Conservation (phyloP, 1,140 invertebrate genomes). For the Lepidurus couesii region DNA sequence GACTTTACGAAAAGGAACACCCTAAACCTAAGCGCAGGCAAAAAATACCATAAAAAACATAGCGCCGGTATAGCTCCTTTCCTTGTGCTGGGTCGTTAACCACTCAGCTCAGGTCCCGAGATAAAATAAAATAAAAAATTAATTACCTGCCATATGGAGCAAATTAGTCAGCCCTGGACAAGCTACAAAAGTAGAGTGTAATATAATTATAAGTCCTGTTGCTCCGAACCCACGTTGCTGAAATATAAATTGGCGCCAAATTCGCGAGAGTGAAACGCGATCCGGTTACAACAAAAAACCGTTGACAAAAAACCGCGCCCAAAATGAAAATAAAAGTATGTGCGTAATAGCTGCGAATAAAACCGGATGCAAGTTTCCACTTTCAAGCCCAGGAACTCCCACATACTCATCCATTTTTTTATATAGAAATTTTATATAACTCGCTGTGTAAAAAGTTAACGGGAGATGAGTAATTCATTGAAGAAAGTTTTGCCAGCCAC, state of each 20-base stretch:
- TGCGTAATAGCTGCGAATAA: background rate
- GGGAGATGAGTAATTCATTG: background rate
- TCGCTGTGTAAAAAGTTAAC: background rate
- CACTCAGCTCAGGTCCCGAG: background rate
- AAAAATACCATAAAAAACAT: slow-evolving; percentile 2
- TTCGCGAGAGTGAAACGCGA: background rate
- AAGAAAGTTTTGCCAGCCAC: slow-evolving; percentile 15
- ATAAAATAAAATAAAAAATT: background rate
- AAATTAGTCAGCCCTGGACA: background rate
- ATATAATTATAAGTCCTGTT: background rate
- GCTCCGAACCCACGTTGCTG: no score
- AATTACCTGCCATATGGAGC: slow-evolving; percentile 18
- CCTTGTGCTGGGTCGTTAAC: background rate
- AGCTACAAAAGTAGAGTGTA: background rate
- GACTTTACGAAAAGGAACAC: background rate
- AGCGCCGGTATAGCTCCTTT: background rate
- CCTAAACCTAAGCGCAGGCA: background rate
- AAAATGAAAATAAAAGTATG: background rate
- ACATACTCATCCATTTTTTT: background rate
- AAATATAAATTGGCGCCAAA: no score
- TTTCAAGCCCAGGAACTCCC: background rate
- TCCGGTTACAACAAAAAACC: background rate
- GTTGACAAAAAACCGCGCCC: background rate
- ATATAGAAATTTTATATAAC: background rate
- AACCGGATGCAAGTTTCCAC: slow-evolving; percentile 7